Conservation (phyloP, 2,888 invertebrate species). For the Torymus texanus region DNA sequence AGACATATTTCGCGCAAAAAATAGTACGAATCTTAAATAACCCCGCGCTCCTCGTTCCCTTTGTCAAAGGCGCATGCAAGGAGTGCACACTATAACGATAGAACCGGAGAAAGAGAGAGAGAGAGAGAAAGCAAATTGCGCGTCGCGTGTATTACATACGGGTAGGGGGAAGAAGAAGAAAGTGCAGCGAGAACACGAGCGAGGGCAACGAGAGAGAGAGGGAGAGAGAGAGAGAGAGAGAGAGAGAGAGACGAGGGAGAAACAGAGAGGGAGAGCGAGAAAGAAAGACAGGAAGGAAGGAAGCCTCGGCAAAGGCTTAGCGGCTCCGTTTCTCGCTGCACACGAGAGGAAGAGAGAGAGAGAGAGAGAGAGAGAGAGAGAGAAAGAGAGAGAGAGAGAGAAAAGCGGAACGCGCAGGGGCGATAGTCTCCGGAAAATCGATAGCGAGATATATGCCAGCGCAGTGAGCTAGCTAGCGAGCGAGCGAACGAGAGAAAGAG, state of each 20-base stretch:
- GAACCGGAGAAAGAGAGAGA: background rate
- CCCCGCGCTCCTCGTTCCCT: too few relatives aligned
- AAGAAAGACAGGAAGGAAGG: too few relatives aligned
- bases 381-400: background rate
- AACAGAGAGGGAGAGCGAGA: too few relatives aligned
- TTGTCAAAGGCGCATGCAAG: too few relatives aligned
- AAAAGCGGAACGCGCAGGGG: constrained; percentile 8
- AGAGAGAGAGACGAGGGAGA: too few relatives aligned
- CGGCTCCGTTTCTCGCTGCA: background rate
- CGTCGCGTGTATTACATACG: background rate
- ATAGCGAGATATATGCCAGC: constrained; percentile 3
- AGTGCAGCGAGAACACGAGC: background rate
- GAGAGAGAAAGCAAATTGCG: background rate
- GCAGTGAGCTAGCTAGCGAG: background rate
- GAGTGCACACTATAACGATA: too few relatives aligned
- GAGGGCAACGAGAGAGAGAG: too few relatives aligned
- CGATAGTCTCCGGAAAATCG: constrained; percentile 21
- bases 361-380: too few relatives aligned
- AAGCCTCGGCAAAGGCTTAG: background rate
- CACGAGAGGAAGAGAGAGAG: background rate
- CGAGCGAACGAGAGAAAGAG: too few relatives aligned
- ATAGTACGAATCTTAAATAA: too few relatives aligned
- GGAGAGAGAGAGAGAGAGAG: too few relatives aligned
- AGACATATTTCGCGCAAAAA: too few relatives aligned
- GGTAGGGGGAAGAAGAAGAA: background rate